Conservation (phyloP, 2,113 vertebrate species). For the Gallinago media region DNA sequence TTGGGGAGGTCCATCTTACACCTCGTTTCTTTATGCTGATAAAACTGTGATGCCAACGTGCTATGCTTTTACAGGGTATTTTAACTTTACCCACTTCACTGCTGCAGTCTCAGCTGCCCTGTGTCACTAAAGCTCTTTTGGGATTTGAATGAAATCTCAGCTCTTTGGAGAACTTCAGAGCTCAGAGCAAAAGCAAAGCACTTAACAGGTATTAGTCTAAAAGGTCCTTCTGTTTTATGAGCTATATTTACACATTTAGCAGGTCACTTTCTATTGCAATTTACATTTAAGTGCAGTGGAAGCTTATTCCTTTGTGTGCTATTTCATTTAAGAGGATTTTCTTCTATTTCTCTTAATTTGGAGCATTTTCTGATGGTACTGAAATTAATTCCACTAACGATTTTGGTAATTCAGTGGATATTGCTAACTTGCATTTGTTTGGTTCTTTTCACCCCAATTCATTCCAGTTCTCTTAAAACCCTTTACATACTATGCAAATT, state of each 20-base stretch:
- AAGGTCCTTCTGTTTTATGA: constrained; percentile 4
- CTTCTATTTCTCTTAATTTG: constrained; percentile 25
- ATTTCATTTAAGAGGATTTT: constrained; percentile 34
- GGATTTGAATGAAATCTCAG: neutral
- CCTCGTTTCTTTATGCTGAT: neutral
- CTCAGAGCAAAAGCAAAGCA: constrained; percentile 3
- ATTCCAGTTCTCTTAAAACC: neutral
- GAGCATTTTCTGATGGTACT: neutral
- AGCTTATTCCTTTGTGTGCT: constrained; percentile 12
- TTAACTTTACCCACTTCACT: neutral
- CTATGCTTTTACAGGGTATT: neutral
- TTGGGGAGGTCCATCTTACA: neutral
- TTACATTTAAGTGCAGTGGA: neutral
- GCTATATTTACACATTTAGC: constrained; percentile 3
- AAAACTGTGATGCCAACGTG: neutral
- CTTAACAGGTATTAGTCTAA: neutral
- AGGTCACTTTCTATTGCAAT: neutral
- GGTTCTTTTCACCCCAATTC: neutral
- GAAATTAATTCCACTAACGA: neutral
- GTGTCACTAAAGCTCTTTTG: neutral
- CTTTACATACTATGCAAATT: constrained; percentile 4
- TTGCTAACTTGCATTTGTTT: neutral
- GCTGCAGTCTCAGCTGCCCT: neutral
- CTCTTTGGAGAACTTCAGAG: neutral
- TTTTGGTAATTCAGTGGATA: neutral